Evolutionary conservation across 2,113 vertebrate genomes (phyloP).

Genomic region (Malurus cyaneus): DNA sequence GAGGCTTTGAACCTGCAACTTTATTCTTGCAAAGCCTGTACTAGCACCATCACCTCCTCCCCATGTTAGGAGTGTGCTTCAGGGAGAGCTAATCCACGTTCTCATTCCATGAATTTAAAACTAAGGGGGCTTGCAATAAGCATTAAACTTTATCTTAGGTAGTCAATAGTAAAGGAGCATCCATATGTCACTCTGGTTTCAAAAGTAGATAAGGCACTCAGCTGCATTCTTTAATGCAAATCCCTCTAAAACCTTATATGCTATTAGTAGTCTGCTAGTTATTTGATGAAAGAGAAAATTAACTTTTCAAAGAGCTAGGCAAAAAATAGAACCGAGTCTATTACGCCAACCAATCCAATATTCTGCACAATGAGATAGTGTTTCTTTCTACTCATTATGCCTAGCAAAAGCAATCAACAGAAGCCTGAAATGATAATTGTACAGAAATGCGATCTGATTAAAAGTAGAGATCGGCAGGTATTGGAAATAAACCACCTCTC

Average conservation of each 20-base stretch:
- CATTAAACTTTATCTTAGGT: constrained; percentile 58
- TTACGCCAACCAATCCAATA: constrained; percentile 67
- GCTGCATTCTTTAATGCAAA: constrained; percentile 69
- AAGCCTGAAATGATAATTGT: constrained; percentile 68
- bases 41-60: neutral
- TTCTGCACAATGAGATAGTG: constrained; percentile 66
- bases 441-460: constrained; percentile 70
- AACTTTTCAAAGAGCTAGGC: constrained; percentile 63
- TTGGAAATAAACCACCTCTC: constrained; percentile 42
- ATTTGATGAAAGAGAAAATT: constrained; percentile 74
- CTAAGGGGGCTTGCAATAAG: constrained; percentile 25
- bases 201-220: constrained; percentile 65
- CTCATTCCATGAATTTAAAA: constrained; percentile 55
- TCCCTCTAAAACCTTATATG: constrained; percentile 68
- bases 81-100: constrained; percentile 24
- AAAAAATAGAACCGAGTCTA: constrained; percentile 66
- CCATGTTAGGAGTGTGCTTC: neutral
- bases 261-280: constrained; percentile 64
- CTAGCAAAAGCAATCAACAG: constrained; percentile 65
- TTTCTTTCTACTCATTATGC: constrained; percentile 66
- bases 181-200: constrained; percentile 59
- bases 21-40: neutral
- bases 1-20: constrained; percentile 27
- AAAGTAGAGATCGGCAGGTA: constrained; percentile 59
- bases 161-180: constrained; percentile 54